A percentile compares a stretch with the other conserved stretches of the same genome.
phyloP scores from a whole-genome alignment of 2,113 vertebrate genomes.

The Anoura caudifer region DNA sequence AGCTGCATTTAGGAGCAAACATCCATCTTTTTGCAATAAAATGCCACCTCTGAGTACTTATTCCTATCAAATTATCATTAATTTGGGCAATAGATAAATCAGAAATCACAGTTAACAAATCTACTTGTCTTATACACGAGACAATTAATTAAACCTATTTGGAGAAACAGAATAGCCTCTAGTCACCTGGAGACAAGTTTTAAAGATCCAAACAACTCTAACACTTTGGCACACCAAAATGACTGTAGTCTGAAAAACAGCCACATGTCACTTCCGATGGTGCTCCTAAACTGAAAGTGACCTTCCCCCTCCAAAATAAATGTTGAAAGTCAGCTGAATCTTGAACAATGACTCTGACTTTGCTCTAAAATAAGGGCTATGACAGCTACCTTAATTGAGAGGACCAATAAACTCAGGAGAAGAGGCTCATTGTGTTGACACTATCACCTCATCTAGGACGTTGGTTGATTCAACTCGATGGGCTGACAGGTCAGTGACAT shows the following conservation, averaged over 20 bases:
- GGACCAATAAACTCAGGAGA: conserved; percentile 9
- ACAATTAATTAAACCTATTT: conserved; percentile 23
- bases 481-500: conserved; percentile 50
- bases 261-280: background rate
- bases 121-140: background rate
- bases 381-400: conserved; percentile 48
- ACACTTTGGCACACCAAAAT: background rate
- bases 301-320: conserved; percentile 28
- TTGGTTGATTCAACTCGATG: conserved; percentile 40
- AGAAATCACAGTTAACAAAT: conserved; percentile 44
- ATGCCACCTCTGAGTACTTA: conserved; percentile 5
- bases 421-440: background rate
- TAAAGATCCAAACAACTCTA: conserved; percentile 27
- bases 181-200: conserved; percentile 10
- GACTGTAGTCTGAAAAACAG: background rate
- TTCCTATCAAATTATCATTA: conserved; percentile 35
- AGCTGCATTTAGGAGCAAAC: conserved; percentile 13
- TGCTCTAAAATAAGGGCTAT: conserved; percentile 41
- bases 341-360: conserved; percentile 41
- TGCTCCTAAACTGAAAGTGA: background rate
- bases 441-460: background rate
- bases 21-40: conserved; percentile 37
- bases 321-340: conserved; percentile 36
- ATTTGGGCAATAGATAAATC: conserved; percentile 26
- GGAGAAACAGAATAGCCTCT: background rate